These are phyloP conservation scores for Eulemur albifrons DNA, from an alignment of 2,797 vertebrate species.

Conservation along the genomic window DNA sequence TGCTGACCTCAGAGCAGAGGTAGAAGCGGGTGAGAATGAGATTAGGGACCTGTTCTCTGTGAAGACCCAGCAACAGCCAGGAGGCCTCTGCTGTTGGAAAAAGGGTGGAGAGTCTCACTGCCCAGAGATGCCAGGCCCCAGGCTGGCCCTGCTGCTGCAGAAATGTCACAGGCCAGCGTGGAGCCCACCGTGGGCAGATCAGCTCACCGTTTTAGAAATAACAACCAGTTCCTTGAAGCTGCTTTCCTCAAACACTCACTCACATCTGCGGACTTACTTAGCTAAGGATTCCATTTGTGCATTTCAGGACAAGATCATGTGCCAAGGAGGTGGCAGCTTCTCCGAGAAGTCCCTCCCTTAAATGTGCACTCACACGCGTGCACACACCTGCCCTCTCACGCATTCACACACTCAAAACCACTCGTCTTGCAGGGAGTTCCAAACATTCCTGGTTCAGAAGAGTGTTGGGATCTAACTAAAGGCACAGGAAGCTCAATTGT, in stretches of 20 bases:
- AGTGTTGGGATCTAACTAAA: not conserved
- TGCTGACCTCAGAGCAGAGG: not conserved
- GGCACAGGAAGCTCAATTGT: not conserved
- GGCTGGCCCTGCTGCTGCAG: not conserved
- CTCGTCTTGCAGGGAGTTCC: not conserved
- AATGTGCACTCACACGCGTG: accelerated
- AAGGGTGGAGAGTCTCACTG: not conserved
- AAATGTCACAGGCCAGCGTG: not conserved
- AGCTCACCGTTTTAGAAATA: not conserved
- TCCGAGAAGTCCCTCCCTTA: not conserved
- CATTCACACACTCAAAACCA: not conserved
- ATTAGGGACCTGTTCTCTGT: not conserved
- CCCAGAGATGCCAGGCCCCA: not conserved
- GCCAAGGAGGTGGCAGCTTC: not conserved
- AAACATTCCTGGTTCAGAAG: not conserved
- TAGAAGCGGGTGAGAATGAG: not conserved
- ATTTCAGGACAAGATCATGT: not conserved
- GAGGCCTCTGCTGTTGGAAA: not conserved
- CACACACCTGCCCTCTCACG: not conserved
- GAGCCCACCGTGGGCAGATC: not conserved
- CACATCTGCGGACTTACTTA: not conserved
- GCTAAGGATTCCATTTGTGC: not conserved
- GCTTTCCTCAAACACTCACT: not conserved
- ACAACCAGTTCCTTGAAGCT: not conserved
- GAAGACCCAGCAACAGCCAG: not conserved